Base-by-base conservation (phyloP, 2,797 vertebrate genomes). In the Lithobates pipiens region DNA sequence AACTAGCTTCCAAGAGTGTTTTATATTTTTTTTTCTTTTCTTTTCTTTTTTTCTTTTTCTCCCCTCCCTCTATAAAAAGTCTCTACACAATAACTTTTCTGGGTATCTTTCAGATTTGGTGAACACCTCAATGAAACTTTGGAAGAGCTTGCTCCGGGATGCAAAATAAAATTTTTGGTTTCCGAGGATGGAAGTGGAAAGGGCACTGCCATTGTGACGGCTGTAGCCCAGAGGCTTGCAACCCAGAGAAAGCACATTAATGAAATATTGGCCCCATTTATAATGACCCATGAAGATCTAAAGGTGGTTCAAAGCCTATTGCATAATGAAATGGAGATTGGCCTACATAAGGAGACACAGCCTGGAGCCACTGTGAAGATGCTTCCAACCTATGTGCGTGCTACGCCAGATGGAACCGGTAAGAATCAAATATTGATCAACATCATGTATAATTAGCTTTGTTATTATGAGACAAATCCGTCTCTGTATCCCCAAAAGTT, bases 171-270 rank as follows among this genome's bases (percentile, higher is more conserved):
- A 42, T 92, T 96, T 84, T 32, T 94, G 7, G 89, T 93, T 27
- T 93, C 96, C 0, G 92, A 89, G 88, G 96, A 96, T 0, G 92
- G 95, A 81, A 94, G 93, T 0, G 94, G 95, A 77, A 90, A 83
- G 88, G 96, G 97, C 0, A 95, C 95, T 0, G 96, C 96, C 71
- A 91, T 96, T 88, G 95, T 97, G 80, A 94, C 95, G 0, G 96
- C 96, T 0, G 95, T 97, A 90, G 94, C 95, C 18, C 89, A 95
- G 69, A 91, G 93, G 21, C 79, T 92, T 82, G 86, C 39, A 0
- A 77, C 84, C 8, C 93, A 90, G 50, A 89, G 83, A 32, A 70
- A 0, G 0, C 82, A 83, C 5, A 83, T 95, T 65, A n/a, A 90
- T 0, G 23, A 85, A 78, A 85, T 92, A 6, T 89, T 95, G 88